Evolutionary conservation across 2,797 vertebrate species (phyloP), one percentile per base, ranked within the genome.

Genomic region (Cynopterus sphinx): DNA sequence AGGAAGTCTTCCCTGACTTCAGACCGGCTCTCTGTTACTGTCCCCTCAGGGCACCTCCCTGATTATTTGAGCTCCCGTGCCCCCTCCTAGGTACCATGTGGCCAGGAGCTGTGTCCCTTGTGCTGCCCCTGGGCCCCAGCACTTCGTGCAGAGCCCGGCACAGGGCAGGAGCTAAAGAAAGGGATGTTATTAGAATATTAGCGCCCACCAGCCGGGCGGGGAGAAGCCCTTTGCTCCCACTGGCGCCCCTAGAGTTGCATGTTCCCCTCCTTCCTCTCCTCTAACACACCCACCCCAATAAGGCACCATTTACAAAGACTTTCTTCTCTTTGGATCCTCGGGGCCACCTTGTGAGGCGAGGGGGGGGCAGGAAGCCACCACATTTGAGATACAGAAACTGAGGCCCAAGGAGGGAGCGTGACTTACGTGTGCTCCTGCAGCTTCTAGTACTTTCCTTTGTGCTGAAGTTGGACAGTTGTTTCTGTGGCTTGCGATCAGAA

Each of bases 1-100:
- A 39, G 74, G 93, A 92, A 90, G 73, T 36, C 65, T 59, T 74
- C 79, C 84, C 22, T 28, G 36, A 70, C 53, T 51, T 59, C 81
- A 94, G 59, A 51, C 33, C 2, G 5, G 43, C 51, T 55, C 36
- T 67, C 53, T 36, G 12, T 65, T 70, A 77, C 43, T 53, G 59
- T 6, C 65, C 4, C 24, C 22, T 75, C 21, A 86, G 28, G 55
- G 51, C 57, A 31, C 26, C 16, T 31, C 39, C 46, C 68, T 41
- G 46, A 43, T 63, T 6, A 31, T 11, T 9, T 46, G 59, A 33
- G 61, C 59, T 68, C 41, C 31, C 61, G 24, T 22, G 59, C 51
- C 49, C 11, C 2, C 15, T 7, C 79, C 39, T 36, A 17, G 67
- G 57, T n/a, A 49, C 41, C 39, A 17, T 7, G 24, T 65, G 11